Evolutionary conservation across 1,140 invertebrate genomes (phyloP).

Genomic region (Cotesia typhae): DNA sequence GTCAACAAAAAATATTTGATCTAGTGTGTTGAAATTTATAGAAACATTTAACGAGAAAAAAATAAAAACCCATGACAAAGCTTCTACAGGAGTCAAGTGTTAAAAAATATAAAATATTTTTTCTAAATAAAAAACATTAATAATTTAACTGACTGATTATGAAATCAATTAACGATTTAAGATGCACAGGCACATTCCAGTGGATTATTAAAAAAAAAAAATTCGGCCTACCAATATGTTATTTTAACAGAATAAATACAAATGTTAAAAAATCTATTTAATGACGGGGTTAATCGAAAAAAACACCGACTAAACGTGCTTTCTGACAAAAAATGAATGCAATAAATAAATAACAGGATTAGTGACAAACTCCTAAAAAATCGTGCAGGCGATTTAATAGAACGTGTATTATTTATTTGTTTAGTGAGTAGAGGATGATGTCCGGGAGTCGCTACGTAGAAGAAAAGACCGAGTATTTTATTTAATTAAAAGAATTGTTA

Average conservation of each 20-base stretch:
- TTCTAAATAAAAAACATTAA: background rate
- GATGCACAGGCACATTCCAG: conserved; percentile 53
- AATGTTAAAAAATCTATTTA: background rate
- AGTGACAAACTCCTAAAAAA: conserved; percentile 6
- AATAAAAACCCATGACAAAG: background rate
- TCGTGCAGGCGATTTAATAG: conserved; percentile 29
- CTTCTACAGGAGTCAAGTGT: background rate
- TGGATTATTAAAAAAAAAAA: conserved; percentile 25
- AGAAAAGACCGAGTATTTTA: conserved; percentile 4
- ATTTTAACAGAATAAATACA: background rate
- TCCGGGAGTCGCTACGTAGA: background rate
- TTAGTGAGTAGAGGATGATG: background rate
- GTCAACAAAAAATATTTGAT: background rate
- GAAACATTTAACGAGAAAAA: too few species aligned
- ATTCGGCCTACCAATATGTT: background rate
- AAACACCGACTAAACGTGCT: too few species aligned
- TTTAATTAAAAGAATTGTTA: too few species aligned
- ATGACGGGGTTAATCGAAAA: too few species aligned
- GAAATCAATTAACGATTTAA: background rate
- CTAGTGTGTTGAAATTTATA: too few species aligned
- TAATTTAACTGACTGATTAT: background rate
- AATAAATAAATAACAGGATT: too few species aligned
- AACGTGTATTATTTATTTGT: background rate
- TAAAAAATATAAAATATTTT: background rate
- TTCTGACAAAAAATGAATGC: too few species aligned